Percentiles rank a stretch among this genome's conserved stretches.
Conservation (phyloP, 2,113 vertebrate genomes). For the Cephalopholis sonnerati region DNA sequence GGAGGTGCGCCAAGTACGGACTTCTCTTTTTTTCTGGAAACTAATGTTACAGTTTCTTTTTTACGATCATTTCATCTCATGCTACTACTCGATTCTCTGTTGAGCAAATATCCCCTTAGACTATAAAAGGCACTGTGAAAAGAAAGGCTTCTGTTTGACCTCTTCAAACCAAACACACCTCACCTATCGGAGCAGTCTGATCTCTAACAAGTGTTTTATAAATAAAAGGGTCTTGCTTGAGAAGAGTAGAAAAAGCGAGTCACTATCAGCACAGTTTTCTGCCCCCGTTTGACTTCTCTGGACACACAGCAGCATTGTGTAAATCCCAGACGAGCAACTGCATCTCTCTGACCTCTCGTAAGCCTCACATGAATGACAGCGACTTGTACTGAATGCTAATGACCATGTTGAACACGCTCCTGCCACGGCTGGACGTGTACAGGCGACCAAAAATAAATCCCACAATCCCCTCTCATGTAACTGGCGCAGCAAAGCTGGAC, state of each 20-base stretch:
- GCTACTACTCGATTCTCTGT: conserved; percentile 52
- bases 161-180: conserved; percentile 57
- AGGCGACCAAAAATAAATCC: conserved; percentile 54
- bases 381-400: conserved; percentile 53
- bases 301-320: conserved; percentile 12
- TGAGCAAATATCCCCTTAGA: conserved; percentile 47
- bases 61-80: conserved; percentile 16
- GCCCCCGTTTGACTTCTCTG: conserved; percentile 4
- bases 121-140: conserved; percentile 85
- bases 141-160: conserved; percentile 77
- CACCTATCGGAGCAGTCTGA: conserved; percentile 16
- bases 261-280: conserved; percentile 12
- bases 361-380: conserved; percentile 49
- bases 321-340: conserved; percentile 25
- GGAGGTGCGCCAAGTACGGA: not conserved
- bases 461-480: conserved; percentile 35
- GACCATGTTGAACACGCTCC: conserved; percentile 21
- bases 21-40: conserved; percentile 4
- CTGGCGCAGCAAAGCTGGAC: conserved; percentile 1
- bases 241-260: conserved; percentile 52
- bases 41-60: not conserved
- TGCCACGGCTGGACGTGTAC: conserved; percentile 14
- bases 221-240: conserved; percentile 59
- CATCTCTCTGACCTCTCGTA: conserved; percentile 43
- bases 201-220: conserved; percentile 45